These are phyloP conservation scores for Lycocorax pyrrhopterus DNA, from an alignment of 2,113 vertebrate species.

Conservation along the genomic window DNA sequence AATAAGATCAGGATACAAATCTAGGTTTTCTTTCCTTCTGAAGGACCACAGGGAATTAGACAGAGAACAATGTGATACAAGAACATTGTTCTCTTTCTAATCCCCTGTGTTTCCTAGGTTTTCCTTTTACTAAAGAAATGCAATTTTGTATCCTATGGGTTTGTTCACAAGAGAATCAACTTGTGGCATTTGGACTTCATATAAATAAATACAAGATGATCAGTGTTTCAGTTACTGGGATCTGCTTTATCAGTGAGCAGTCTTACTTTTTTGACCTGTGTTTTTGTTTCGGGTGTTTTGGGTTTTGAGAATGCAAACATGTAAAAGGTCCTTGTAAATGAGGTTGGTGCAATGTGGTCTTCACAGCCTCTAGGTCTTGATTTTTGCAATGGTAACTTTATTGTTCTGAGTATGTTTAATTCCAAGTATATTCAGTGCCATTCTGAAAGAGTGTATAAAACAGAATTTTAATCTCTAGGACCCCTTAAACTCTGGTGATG, in stretches of 20 bases:
- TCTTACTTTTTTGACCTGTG: neutral
- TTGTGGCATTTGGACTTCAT: neutral
- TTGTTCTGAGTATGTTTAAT: neutral
- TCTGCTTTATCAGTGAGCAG: neutral
- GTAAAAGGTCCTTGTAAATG: neutral
- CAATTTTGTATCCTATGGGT: neutral
- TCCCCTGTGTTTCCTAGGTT: neutral
- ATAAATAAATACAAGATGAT: neutral
- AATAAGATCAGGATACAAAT: neutral
- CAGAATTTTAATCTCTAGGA: conserved; percentile 76
- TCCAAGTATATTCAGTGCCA: neutral
- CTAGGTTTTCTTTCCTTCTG: neutral
- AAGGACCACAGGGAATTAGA: neutral
- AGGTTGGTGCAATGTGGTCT: neutral
- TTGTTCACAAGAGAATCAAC: neutral
- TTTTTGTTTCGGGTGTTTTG: neutral
- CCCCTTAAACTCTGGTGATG: conserved; percentile 93
- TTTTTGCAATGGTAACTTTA: neutral
- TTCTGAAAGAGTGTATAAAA: neutral
- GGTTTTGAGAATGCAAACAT: neutral
- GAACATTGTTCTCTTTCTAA: neutral
- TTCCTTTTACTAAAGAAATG: neutral
- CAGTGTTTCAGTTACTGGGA: neutral
- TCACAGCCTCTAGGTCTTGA: neutral
- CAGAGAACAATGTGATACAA: neutral